Evolutionary conservation across 2,888 invertebrate species (phyloP).

Genomic region (Idaea aversata): DNA sequence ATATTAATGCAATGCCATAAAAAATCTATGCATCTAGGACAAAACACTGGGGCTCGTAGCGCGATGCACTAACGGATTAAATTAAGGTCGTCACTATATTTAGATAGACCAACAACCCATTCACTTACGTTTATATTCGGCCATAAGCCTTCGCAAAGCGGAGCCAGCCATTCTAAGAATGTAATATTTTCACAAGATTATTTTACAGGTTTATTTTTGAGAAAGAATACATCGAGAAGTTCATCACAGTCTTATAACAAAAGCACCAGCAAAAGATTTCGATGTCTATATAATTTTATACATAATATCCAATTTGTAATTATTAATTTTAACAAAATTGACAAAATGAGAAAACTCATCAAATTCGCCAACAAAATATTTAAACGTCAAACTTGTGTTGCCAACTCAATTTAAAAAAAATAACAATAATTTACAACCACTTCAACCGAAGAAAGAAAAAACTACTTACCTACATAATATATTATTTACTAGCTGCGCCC

Average conservation of each 20-base stretch:
- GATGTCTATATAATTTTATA: background rate
- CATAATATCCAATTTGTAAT: background rate
- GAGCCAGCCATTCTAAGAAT: conserved; percentile 87
- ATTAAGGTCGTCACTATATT: too few species aligned
- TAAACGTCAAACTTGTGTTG: background rate
- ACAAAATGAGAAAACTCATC: background rate
- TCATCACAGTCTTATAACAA: background rate
- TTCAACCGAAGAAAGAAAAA: too few species aligned
- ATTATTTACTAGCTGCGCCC: too few species aligned
- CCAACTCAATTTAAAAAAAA: background rate
- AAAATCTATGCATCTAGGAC: too few species aligned
- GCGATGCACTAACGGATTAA: too few species aligned
- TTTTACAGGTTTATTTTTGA: background rate
- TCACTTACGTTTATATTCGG: conserved; percentile 89
- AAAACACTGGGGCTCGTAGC: too few species aligned
- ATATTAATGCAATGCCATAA: too few species aligned
- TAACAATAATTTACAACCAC: too few species aligned
- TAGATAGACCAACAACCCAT: background rate
- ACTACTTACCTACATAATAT: too few species aligned
- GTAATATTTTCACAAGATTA: conserved; percentile 1
- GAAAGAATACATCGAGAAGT: background rate
- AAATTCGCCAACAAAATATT: conserved; percentile 12
- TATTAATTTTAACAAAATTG: background rate
- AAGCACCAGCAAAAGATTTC: background rate
- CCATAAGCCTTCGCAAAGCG: conserved; percentile 90